Conservation (phyloP, 2,113 vertebrate species). For the Phodopus roborovskii region DNA sequence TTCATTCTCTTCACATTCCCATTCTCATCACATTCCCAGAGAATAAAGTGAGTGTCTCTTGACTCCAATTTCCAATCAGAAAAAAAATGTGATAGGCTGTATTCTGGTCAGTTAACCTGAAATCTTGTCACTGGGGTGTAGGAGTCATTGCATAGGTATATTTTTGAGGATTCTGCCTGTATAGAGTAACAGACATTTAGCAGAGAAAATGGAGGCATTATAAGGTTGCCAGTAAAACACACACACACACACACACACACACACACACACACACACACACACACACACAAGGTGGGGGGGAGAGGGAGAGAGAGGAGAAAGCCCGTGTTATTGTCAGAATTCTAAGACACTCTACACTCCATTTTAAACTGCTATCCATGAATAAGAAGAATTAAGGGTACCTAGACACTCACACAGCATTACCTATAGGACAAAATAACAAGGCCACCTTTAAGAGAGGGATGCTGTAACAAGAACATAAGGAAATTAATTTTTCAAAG, state of each 20-base stretch:
- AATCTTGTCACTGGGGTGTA: neutral
- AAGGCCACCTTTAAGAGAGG: neutral
- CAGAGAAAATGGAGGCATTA: neutral
- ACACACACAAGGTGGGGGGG: neutral
- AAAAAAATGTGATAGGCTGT: neutral
- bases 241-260: neutral
- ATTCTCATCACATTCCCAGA: neutral
- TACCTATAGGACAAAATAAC: neutral
- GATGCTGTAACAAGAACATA: neutral
- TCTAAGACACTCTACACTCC: neutral
- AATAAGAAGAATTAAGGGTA: neutral
- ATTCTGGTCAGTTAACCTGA: neutral
- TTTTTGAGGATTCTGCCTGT: neutral
- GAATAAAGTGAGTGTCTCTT: neutral
- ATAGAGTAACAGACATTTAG: neutral
- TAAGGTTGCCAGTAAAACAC: neutral
- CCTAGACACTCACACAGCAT: neutral
- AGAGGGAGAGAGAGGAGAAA: too few species aligned
- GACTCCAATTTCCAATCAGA: neutral
- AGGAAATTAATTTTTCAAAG: conserved; percentile 17
- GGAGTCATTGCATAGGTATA: neutral
- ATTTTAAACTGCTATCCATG: neutral
- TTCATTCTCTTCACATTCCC: neutral
- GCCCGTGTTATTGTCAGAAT: neutral
- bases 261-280: neutral